A percentile compares a stretch with the other conserved stretches of the same genome.
phyloP scores from a whole-genome alignment of 2,888 invertebrate species.

The Bombylius discolor region DNA sequence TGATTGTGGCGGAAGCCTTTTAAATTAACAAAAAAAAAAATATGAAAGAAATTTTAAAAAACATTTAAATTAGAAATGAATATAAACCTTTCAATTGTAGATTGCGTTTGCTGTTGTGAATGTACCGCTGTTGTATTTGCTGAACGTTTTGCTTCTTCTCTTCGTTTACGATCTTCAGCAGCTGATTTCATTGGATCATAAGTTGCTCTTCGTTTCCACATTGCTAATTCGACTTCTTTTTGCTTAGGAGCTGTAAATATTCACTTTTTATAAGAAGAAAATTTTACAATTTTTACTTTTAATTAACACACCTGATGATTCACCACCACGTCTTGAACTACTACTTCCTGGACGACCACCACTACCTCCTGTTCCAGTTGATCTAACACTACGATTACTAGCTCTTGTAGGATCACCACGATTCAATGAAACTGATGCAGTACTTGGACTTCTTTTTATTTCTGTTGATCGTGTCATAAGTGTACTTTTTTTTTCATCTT shows the following conservation, averaged over 20 bases:
- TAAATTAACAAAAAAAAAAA: neutral
- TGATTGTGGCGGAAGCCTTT: too few species aligned
- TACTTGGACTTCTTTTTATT: slow-evolving; percentile 34
- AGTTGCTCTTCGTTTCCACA: slow-evolving; percentile 90
- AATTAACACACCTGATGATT: slow-evolving; percentile 19
- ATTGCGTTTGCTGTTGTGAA: neutral
- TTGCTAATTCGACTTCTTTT: slow-evolving; percentile 75
- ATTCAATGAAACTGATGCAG: slow-evolving; percentile 30
- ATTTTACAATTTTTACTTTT: too few species aligned
- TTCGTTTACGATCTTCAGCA: slow-evolving; percentile 65
- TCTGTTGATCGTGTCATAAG: slow-evolving; percentile 18
- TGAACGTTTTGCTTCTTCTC: slow-evolving; percentile 40
- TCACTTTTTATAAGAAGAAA: neutral
- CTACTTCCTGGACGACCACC: slow-evolving; percentile 1
- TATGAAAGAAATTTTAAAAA: neutral
- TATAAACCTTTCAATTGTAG: neutral
- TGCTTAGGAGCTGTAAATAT: slow-evolving; percentile 43
- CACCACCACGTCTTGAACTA: slow-evolving; percentile 17
- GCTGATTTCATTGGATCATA: slow-evolving; percentile 92
- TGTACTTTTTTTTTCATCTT: slow-evolving; percentile 43
- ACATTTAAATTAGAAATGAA: neutral
- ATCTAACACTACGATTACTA: slow-evolving; percentile 34
- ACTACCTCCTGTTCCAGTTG: slow-evolving; percentile 15
- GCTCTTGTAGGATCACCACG: slow-evolving; percentile 29
- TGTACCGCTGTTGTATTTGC: slow-evolving; percentile 9